A percentile compares a stretch with the other conserved stretches of the same genome.
phyloP scores from a whole-genome alignment of 1,140 invertebrate genomes.

The Papilio polytes region DNA sequence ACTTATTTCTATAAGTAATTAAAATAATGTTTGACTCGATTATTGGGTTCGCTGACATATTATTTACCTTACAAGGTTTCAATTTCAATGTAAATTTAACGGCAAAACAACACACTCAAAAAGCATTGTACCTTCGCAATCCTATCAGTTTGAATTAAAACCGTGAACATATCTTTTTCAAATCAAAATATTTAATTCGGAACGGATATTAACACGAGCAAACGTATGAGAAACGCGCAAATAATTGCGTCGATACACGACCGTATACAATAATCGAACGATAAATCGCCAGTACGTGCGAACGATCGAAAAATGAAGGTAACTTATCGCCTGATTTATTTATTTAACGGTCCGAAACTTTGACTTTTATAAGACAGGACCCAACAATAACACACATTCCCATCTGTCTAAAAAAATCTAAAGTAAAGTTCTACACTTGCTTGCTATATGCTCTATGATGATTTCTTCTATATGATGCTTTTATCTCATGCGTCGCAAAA shows the following conservation, averaged over 20 bases:
- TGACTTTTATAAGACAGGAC: background rate
- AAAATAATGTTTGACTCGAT: no score
- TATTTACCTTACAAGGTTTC: background rate
- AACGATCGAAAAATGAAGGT: conserved; percentile 42
- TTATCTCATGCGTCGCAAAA: no score
- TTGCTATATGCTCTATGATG: background rate
- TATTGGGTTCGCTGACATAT: background rate
- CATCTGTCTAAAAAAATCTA: background rate
- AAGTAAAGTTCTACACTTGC: background rate
- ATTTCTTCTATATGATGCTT: no score
- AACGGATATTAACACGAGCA: conserved; percentile 20
- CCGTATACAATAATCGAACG: conserved; percentile 47
- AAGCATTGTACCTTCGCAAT: background rate
- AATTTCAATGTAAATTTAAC: background rate
- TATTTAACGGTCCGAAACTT: conserved; percentile 26
- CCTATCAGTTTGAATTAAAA: background rate
- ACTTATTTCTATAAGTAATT: no score
- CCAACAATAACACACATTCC: background rate
- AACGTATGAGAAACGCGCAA: conserved; percentile 30
- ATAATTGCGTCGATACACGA: conserved; percentile 30
- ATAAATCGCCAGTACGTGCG: conserved; percentile 53
- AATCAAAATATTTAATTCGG: conserved; percentile 16
- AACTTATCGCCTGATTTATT: conserved; percentile 45
- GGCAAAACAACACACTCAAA: background rate
- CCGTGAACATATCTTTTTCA: background rate